phyloP scores from a whole-genome alignment of 92 coral and sea anemone genomes.

The Chrysogorgia sp. region DNA sequence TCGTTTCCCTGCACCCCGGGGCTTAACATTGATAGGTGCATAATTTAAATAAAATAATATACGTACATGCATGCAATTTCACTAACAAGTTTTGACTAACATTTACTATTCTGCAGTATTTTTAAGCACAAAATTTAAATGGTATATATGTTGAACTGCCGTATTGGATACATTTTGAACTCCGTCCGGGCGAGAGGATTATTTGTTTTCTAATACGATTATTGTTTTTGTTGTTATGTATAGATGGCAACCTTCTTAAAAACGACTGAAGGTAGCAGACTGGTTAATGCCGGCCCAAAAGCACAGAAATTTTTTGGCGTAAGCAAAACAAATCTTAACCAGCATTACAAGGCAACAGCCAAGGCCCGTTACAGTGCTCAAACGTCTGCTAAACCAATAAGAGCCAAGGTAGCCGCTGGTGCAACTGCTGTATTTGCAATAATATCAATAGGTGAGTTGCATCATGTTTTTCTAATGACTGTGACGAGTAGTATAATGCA shows the following conservation, averaged over 20 bases:
- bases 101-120: no score
- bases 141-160: no score
- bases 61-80: no score
- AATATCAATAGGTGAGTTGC: conserved; percentile 22
- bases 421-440: conserved; percentile 42
- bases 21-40: no score
- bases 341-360: conserved; percentile 60
- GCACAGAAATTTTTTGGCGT: conserved; percentile 64
- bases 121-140: no score
- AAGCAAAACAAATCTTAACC: conserved; percentile 54
- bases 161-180: no score
- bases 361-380: conserved; percentile 57
- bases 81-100: no score
- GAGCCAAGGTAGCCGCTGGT: conserved; percentile 34
- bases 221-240: background rate
- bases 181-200: no score
- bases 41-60: no score
- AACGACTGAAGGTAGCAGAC: conserved; percentile 59
- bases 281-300: conserved; percentile 56
- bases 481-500: background rate
- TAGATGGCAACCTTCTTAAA: conserved; percentile 66
- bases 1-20: no score
- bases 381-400: conserved; percentile 45
- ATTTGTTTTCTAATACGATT: no score
- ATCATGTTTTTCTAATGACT: background rate